phyloP scores from a whole-genome alignment of 2,113 vertebrate species.

The Acrocephalus kingi region DNA sequence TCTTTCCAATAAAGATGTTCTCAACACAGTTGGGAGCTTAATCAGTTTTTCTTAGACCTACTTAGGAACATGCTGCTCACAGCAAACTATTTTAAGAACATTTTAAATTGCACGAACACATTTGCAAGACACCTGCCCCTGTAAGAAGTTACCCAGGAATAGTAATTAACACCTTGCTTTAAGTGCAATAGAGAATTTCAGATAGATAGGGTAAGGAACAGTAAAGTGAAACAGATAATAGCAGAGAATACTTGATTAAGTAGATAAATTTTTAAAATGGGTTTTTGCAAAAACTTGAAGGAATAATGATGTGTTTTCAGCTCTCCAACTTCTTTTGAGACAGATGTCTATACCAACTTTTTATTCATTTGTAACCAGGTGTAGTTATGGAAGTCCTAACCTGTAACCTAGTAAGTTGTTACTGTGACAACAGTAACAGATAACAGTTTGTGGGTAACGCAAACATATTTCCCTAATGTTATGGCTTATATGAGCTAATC shows the following conservation, averaged over 20 bases:
- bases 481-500: background rate
- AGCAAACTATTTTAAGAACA: conserved; percentile 27
- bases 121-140: conserved; percentile 21
- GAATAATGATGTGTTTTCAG: background rate
- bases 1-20: background rate
- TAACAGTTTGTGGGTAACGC: background rate
- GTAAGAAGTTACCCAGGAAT: background rate
- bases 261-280: background rate
- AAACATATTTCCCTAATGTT: background rate
- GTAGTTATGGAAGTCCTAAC: background rate
- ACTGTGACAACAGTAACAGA: background rate
- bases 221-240: background rate
- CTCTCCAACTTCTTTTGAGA: background rate
- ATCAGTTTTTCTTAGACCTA: conserved; percentile 12
- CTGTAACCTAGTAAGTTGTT: background rate
- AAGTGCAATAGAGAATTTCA: background rate
- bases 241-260: background rate
- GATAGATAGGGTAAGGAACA: background rate
- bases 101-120: background rate
- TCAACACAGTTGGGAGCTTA: background rate
- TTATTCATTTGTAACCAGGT: background rate
- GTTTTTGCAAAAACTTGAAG: background rate
- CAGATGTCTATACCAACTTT: background rate
- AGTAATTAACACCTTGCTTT: conserved; percentile 4
- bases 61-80: conserved; percentile 8